A percentile compares a stretch with the other conserved stretches of the same genome.
Evolutionary conservation across 2,797 vertebrate genomes (phyloP).

Genomic region (Setipinna tenuifilis): DNA sequence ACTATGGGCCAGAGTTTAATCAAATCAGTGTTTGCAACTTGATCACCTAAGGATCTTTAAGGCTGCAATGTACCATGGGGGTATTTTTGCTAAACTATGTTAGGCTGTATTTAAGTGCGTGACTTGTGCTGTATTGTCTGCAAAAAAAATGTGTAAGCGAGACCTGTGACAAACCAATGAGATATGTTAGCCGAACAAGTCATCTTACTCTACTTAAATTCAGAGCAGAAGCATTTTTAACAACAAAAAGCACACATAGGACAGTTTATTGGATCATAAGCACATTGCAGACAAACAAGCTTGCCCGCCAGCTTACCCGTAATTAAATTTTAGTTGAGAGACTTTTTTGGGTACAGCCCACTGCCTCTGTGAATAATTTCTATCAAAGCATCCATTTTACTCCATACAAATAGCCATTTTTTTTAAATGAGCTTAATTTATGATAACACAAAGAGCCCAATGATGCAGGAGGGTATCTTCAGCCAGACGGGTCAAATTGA

Average conservation of each 20-base stretch:
- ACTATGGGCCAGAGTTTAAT: neutral
- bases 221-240: neutral
- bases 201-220: neutral
- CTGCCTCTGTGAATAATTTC: neutral
- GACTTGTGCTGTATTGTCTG: neutral
- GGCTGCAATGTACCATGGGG: neutral
- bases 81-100: neutral
- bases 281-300: neutral
- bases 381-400: neutral
- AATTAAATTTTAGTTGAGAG: constrained; percentile 1
- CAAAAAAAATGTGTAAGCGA: neutral
- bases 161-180: neutral
- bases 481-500: too few relatives aligned
- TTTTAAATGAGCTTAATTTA: neutral
- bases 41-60: neutral
- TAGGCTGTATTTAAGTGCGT: neutral
- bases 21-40: neutral
- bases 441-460: neutral
- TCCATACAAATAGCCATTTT: neutral
- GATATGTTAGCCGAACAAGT: neutral
- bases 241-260: neutral
- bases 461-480: neutral
- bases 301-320: constrained; percentile 8
- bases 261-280: neutral
- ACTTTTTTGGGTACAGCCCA: neutral